phyloP scores from a whole-genome alignment of 2,888 invertebrate species.

The Drosophila barbarae region DNA sequence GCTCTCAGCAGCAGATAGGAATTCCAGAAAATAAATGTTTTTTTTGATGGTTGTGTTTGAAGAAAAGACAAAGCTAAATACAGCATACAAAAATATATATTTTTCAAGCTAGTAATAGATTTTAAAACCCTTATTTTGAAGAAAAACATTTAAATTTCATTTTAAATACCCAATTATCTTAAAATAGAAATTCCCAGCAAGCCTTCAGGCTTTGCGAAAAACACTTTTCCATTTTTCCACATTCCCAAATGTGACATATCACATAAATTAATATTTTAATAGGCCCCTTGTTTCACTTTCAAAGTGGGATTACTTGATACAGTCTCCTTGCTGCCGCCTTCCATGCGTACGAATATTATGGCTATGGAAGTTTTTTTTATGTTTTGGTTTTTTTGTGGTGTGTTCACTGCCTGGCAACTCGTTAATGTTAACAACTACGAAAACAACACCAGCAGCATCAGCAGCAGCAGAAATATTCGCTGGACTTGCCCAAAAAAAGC shows the following conservation, averaged over 20 bases:
- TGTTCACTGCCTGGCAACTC: constrained; percentile 30
- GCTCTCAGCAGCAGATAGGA: constrained; percentile 15
- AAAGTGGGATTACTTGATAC: constrained; percentile 13
- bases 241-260: constrained; percentile 15
- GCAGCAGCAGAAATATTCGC: constrained; percentile 3
- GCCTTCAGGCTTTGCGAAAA: constrained; percentile 6
- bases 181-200: not conserved
- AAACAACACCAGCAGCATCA: constrained; percentile 20
- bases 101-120: not conserved
- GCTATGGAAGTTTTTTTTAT: constrained; percentile 19
- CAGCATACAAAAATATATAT: not conserved
- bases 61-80: not conserved
- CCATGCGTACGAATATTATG: constrained; percentile 24
- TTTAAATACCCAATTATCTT: not conserved
- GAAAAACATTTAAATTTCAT: not conserved
- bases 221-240: constrained; percentile 1
- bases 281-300: constrained; percentile 26
- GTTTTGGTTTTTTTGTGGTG: constrained; percentile 3
- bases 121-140: not conserved
- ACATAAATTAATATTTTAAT: constrained; percentile 27
- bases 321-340: constrained; percentile 32
- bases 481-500: constrained; percentile 36
- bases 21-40: not conserved
- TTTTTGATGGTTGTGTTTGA: not conserved
- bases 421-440: constrained; percentile 41